A percentile compares a stretch with the other conserved stretches of the same genome.
Evolutionary conservation across 2,113 vertebrate species (phyloP).

Genomic region (Pagrus major): DNA sequence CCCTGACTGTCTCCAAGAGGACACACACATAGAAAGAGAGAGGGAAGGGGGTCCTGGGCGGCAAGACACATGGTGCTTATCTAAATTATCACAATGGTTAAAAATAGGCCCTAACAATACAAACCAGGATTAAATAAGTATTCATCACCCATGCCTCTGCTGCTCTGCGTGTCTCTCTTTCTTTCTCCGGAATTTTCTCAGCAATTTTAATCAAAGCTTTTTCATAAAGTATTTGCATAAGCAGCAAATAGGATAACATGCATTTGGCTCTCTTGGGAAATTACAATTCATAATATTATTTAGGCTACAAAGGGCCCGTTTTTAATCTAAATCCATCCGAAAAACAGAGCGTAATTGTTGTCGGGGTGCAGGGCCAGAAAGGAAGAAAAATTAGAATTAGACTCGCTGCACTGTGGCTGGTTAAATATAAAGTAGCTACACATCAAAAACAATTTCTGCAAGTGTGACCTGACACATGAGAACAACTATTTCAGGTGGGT

Average conservation of each 20-base stretch:
- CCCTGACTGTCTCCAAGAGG: constrained; percentile 57
- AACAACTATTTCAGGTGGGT: constrained; percentile 42
- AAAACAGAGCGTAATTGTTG: constrained; percentile 3
- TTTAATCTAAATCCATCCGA: constrained; percentile 31
- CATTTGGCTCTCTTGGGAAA: constrained; percentile 35
- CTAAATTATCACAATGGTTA: constrained; percentile 40
- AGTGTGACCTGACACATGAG: constrained; percentile 7
- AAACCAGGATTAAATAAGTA: constrained; percentile 40
- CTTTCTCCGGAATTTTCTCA: constrained; percentile 25
- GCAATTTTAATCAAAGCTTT: constrained; percentile 3
- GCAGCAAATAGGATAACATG: constrained; percentile 17
- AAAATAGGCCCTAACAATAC: constrained; percentile 40
- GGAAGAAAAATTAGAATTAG: background rate
- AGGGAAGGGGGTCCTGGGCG: constrained; percentile 1
- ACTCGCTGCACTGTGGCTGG: background rate
- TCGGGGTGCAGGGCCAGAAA: background rate
- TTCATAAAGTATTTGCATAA: constrained; percentile 28
- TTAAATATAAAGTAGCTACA: constrained; percentile 6
- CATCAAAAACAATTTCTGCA: constrained; percentile 24
- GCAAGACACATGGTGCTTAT: constrained; percentile 33
- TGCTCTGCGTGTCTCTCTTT: background rate
- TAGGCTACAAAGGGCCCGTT: background rate
- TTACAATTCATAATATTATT: constrained; percentile 31
- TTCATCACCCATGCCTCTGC: constrained; percentile 35
- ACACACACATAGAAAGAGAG: constrained; percentile 46